A percentile compares a stretch with the other conserved stretches of the same genome.
Conservation (phyloP, 2,888 invertebrate genomes). For the Gonocerus acuteangulatus region DNA sequence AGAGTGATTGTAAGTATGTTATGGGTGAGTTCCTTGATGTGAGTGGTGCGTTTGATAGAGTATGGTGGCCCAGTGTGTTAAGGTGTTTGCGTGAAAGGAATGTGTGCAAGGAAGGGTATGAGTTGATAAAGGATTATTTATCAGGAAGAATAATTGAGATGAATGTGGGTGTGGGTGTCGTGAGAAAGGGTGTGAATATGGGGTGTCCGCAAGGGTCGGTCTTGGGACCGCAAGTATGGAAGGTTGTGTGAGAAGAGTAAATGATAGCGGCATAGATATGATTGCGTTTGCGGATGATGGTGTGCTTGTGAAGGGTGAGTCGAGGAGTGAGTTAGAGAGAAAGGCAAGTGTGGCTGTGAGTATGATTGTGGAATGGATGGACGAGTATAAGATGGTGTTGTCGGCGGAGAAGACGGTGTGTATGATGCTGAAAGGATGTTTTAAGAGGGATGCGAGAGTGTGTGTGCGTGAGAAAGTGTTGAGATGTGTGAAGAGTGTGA, state of each 20-base stretch:
- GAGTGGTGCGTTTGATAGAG: slow-evolving; percentile 3
- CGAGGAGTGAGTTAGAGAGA: no score
- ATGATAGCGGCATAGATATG: not conserved
- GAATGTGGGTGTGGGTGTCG: no score
- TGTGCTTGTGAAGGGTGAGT: not conserved
- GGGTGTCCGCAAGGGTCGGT: no score
- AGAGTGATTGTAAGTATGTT: no score
- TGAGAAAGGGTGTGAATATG: no score
- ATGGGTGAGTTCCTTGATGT: not conserved
- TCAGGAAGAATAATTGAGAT: no score
- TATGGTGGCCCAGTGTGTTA: no score
- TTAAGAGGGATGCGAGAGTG: not conserved
- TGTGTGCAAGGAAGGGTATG: no score
- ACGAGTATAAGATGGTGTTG: slow-evolving; percentile 1
- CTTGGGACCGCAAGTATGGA: slow-evolving; percentile 13
- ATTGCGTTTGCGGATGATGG: slow-evolving; percentile 4
- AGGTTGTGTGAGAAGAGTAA: not conserved
- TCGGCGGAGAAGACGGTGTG: slow-evolving; percentile 5
- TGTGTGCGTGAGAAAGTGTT: not conserved
- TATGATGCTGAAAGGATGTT: slow-evolving; percentile 27
- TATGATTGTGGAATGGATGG: not conserved
- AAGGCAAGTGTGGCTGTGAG: no score
- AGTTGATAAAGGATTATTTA: no score
- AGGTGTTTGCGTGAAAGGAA: no score
- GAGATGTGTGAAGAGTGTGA: not conserved